These are phyloP conservation scores for Stegodyphus mimosarum DNA, from an alignment of 1,140 invertebrate species.

Conservation along the genomic window DNA sequence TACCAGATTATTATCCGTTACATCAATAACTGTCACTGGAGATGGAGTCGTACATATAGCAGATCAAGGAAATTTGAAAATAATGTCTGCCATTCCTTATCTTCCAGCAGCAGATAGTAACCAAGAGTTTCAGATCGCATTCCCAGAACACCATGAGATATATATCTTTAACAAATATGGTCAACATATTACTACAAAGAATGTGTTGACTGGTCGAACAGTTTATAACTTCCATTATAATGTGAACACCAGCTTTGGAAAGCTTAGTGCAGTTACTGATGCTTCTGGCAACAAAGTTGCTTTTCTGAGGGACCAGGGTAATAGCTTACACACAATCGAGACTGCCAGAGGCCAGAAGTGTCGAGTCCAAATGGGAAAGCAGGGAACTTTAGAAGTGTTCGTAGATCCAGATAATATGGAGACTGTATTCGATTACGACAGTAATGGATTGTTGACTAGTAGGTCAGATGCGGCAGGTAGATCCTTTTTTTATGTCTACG, in stretches of 20 bases:
- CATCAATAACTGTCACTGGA: constrained; percentile 88
- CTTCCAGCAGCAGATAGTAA: constrained; percentile 78
- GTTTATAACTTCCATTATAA: constrained; percentile 95
- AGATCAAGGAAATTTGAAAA: constrained; percentile 85
- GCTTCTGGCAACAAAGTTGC: constrained; percentile 91
- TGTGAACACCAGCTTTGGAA: constrained; percentile 95
- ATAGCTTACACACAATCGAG: constrained; percentile 91
- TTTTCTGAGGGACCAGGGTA: constrained; percentile 87
- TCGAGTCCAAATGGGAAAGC: constrained; percentile 77
- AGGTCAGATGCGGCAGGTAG: constrained; percentile 85
- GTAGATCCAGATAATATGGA: constrained; percentile 92
- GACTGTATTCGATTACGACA: constrained; percentile 92
- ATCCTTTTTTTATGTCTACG: constrained; percentile 94
- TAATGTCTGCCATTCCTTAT: constrained; percentile 90
- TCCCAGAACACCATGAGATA: constrained; percentile 93
- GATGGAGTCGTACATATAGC: constrained; percentile 94
- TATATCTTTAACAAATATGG: constrained; percentile 97
- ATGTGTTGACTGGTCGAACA: constrained; percentile 90
- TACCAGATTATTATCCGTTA: constrained; percentile 83
- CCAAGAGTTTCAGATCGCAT: constrained; percentile 92
- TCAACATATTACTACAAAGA: constrained; percentile 91
- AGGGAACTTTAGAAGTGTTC: constrained; percentile 86
- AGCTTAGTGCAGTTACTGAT: constrained; percentile 90
- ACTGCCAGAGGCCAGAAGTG: constrained; percentile 95
- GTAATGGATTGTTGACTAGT: constrained; percentile 82